phyloP scores from a whole-genome alignment of 2,888 invertebrate species.

The Tachina fera region DNA sequence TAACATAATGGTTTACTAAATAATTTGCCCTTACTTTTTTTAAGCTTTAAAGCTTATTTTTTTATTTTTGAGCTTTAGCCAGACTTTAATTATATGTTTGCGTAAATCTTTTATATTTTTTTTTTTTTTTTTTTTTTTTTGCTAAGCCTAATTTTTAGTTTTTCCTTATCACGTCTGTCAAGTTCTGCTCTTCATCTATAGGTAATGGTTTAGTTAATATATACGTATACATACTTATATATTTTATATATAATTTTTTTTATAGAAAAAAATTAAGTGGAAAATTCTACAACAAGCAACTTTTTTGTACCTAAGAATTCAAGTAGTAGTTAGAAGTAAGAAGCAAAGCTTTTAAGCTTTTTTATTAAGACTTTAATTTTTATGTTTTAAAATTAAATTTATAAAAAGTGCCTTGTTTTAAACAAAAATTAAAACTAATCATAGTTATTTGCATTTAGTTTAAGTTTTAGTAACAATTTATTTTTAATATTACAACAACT shows the following conservation, averaged over 20 bases:
- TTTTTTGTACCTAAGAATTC: conserved; percentile 62
- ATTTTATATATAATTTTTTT: too few species aligned
- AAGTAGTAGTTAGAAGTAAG: conserved; percentile 39
- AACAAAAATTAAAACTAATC: conserved; percentile 27
- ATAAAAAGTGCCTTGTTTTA: conserved; percentile 61
- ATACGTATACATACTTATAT: background rate
- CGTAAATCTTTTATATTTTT: background rate
- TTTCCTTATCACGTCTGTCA: background rate
- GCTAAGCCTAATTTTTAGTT: background rate
- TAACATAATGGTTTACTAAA: background rate
- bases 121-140: background rate
- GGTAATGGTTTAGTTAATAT: conserved; percentile 64
- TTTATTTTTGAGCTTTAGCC: background rate
- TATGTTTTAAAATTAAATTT: conserved; percentile 28
- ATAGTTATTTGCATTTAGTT: conserved; percentile 60
- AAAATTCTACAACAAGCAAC: conserved; percentile 35
- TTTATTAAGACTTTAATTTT: conserved; percentile 49
- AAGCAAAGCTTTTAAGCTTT: conserved; percentile 36
- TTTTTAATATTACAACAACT: conserved; percentile 2
- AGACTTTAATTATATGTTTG: background rate
- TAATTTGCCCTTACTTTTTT: background rate
- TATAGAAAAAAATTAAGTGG: conserved; percentile 46
- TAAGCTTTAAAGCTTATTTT: conserved; percentile 1
- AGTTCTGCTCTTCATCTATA: conserved; percentile 16
- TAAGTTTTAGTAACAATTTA: conserved; percentile 67